A percentile compares a stretch with the other conserved stretches of the same genome.
Evolutionary conservation across 2,888 invertebrate genomes (phyloP).

Genomic region (Tridacna crocea): DNA sequence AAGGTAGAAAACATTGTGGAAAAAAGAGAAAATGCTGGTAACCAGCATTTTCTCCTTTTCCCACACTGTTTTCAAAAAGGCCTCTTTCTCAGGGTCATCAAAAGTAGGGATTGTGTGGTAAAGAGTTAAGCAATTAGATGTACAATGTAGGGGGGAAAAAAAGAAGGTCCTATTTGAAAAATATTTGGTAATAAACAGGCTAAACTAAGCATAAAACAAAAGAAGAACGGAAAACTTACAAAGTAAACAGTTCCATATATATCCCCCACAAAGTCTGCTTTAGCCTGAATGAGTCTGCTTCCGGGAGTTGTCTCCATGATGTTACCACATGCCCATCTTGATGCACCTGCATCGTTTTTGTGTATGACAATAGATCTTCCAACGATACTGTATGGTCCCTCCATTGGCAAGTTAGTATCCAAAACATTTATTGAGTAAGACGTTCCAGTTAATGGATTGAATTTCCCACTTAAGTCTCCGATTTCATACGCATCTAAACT

Average conservation of each 20-base stretch:
- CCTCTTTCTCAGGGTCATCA: too few species aligned
- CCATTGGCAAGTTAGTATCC: slow-evolving; percentile 94
- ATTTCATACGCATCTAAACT: slow-evolving; percentile 92
- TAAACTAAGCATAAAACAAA: too few species aligned
- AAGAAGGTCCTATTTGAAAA: too few species aligned
- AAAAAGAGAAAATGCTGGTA: neutral
- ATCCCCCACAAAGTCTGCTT: slow-evolving; percentile 94
- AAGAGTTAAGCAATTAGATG: too few species aligned
- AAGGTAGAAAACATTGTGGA: neutral
- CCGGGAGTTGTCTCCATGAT: slow-evolving; percentile 57
- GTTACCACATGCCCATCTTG: slow-evolving; percentile 83
- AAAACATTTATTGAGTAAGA: slow-evolving; percentile 86
- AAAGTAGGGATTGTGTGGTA: too few species aligned
- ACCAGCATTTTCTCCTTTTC: neutral
- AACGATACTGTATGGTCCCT: slow-evolving; percentile 91
- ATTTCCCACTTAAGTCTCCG: slow-evolving; percentile 95
- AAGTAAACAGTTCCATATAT: slow-evolving; percentile 94
- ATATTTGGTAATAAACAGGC: too few species aligned
- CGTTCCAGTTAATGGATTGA: slow-evolving; percentile 89
- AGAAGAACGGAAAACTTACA: slow-evolving; percentile 85
- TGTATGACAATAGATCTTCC: slow-evolving; percentile 92
- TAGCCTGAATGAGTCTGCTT: slow-evolving; percentile 87
- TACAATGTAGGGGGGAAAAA: too few species aligned
- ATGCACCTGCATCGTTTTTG: slow-evolving; percentile 82
- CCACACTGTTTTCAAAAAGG: neutral